Base-by-base conservation (phyloP, 2,113 vertebrate genomes). In the Axis porcinus region DNA sequence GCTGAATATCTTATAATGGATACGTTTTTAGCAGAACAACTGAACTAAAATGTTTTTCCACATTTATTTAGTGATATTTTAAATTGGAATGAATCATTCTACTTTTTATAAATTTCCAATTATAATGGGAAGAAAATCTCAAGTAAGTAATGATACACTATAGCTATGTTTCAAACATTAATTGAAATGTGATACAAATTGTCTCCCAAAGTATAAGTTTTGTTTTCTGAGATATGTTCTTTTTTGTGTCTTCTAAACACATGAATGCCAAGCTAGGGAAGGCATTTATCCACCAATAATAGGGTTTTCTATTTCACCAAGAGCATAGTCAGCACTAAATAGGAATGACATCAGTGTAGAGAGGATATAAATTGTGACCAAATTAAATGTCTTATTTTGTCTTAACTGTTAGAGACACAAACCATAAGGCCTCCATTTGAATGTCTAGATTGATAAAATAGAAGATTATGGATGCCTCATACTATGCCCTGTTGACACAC, bases 61-160 rank as follows among this genome's bases (percentile, higher is more conserved):
- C n/a, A 84, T 81, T 86, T 95, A 17, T 30, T 94, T 86, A 86
- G 70, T 95, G 97, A 95, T 98, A 78, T 93, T 97, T 94, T 86
- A 58, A 97, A 95, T 45, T 47, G 57, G 60, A 85, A 98, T 83
- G 89, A 96, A 78, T 96, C 90, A 33, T 95, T 95, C 50, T 52
- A 84, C 43, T 88, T 86, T 90, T 36, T 96, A 16, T 95, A 74
- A 96, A 95, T 95, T 97, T 94, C 21, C 85, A 28, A 97, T 47
- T 85, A 33, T 30, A 96, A 90, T 81, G 81, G 15, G 52, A 86
- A 92, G 52, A 89, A 96, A 95, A 87, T 90, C 25, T 96, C 67
- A 62, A 79, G 47, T 16, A 96, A 87, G 12, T 50, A 12, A 85
- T 88, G 15, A 88, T 70, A 17, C 16, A 16, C 23, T 76, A 84